These are phyloP conservation scores for Ammodytes marinus DNA, from an alignment of 2,113 vertebrate genomes.

Conservation along the genomic window DNA sequence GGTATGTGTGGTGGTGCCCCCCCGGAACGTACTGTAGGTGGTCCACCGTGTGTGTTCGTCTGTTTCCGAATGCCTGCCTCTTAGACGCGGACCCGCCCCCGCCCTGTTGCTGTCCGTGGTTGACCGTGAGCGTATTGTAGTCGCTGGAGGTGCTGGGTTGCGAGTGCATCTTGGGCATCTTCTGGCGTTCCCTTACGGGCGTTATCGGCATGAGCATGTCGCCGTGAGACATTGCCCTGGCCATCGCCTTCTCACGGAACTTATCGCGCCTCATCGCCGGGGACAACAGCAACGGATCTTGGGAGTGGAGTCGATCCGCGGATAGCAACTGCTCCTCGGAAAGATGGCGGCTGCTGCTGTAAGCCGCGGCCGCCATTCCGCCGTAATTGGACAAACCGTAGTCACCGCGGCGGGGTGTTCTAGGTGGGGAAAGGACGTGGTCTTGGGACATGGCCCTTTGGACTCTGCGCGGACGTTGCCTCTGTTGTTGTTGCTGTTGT, in stretches of 20 bases:
- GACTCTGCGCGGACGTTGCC: conserved; percentile 91
- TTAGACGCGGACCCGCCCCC: conserved; percentile 85
- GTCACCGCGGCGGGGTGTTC: conserved; percentile 86
- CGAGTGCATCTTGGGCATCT: conserved; percentile 97
- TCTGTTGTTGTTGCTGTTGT: conserved; percentile 71
- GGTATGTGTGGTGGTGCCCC: conserved; percentile 92
- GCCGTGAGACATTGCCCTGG: conserved; percentile 93
- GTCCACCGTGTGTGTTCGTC: conserved; percentile 97
- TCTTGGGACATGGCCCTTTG: conserved; percentile 98
- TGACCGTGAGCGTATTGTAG: conserved; percentile 93
- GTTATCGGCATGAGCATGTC: conserved; percentile 95
- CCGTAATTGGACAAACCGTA: conserved; percentile 87
- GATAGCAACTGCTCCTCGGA: conserved; percentile 95
- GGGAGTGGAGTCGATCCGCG: conserved; percentile 94
- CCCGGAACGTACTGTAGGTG: conserved; percentile 96
- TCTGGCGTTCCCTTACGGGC: conserved; percentile 93
- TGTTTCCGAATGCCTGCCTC: conserved; percentile 96
- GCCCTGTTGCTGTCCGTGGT: conserved; percentile 71
- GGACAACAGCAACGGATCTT: conserved; percentile 97
- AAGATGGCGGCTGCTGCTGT: conserved; percentile 89
- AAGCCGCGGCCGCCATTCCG: conserved; percentile 62
- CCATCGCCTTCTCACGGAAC: conserved; percentile 94
- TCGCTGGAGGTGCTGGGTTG: conserved; percentile 95
- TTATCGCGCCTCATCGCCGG: conserved; percentile 91
- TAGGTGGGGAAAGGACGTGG: conserved; percentile 92